Evolutionary conservation across 2,888 invertebrate genomes (phyloP).

Genomic region (Zonitis immaculata): DNA sequence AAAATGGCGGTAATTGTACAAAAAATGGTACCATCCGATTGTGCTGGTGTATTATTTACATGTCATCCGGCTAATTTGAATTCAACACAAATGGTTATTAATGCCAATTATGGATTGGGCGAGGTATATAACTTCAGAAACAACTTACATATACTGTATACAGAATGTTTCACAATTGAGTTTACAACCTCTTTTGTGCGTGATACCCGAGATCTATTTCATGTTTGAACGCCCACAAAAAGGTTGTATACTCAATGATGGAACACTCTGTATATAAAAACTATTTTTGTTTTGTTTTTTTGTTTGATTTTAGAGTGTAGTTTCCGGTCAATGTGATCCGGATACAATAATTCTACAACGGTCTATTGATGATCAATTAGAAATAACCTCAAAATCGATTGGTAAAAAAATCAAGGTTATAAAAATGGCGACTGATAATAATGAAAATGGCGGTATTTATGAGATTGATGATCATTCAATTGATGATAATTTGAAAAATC

Average conservation of each 20-base stretch:
- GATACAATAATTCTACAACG: constrained; percentile 63
- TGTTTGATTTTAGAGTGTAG: constrained; percentile 60
- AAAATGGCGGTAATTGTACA: constrained; percentile 80
- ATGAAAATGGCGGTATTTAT: no score
- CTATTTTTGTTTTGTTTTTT: no score
- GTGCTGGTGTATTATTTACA: constrained; percentile 78
- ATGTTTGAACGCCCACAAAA: no score
- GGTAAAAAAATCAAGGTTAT: constrained; percentile 56
- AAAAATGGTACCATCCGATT: constrained; percentile 65
- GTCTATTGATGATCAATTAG: constrained; percentile 49
- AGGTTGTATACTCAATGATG: no score
- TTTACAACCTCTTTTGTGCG: no score
- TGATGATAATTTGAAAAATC: constrained; percentile 39
- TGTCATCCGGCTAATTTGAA: constrained; percentile 70
- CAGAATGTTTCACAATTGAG: no score
- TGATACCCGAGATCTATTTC: no score
- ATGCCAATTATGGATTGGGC: constrained; percentile 78
- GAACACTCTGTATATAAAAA: no score
- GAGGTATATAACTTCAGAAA: no score
- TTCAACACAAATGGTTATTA: constrained; percentile 63
- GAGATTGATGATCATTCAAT: constrained; percentile 27
- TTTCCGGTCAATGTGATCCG: constrained; percentile 72
- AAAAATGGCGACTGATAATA: constrained; percentile 47
- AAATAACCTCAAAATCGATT: constrained; percentile 48
- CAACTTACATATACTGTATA: no score